Percentiles rank a stretch among this genome's conserved stretches.
Evolutionary conservation across 2,888 invertebrate genomes (phyloP).

Genomic region (Agrenia bidenticulata): DNA sequence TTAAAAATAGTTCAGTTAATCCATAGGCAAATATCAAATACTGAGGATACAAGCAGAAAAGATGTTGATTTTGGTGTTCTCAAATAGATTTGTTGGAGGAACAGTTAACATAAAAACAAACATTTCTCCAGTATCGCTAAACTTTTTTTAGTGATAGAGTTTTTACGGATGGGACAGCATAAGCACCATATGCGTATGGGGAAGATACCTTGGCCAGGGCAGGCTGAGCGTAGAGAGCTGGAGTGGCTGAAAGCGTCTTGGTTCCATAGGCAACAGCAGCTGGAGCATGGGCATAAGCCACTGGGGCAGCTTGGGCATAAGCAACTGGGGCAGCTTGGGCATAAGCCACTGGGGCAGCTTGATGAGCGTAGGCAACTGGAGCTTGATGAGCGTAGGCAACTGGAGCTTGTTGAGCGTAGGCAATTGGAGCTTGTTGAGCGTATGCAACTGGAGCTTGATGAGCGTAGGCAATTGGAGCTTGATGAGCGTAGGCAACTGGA

Average conservation of each 20-base stretch:
- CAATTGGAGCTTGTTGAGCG: slow-evolving; percentile 15
- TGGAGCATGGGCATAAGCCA: slow-evolving; percentile 1
- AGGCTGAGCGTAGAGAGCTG: slow-evolving; percentile 13
- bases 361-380: slow-evolving; percentile 16
- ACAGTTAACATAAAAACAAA: too few species aligned
- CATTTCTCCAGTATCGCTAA: too few species aligned
- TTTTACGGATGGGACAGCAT: neutral
- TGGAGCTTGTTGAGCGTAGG: slow-evolving; percentile 28
- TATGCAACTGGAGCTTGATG: slow-evolving; percentile 1
- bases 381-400: slow-evolving; percentile 14
- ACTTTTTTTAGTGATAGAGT: too few species aligned
- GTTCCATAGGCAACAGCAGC: slow-evolving; percentile 28
- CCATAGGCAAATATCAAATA: too few species aligned
- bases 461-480: slow-evolving; percentile 23
- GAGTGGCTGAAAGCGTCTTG: slow-evolving; percentile 27
- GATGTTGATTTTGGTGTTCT: too few species aligned
- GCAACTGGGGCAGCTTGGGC: slow-evolving; percentile 19
- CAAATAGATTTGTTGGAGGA: too few species aligned
- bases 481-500: slow-evolving; percentile 27
- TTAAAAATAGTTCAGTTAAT: neutral
- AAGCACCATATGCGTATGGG: neutral
- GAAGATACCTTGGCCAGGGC: slow-evolving; percentile 11
- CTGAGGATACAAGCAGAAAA: too few species aligned
- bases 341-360: slow-evolving; percentile 11
- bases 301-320: slow-evolving; percentile 23